Evolutionary conservation across 2,113 vertebrate genomes (phyloP), one percentile per base, ranked within the genome.

Genomic region (Hyla sarda): DNA sequence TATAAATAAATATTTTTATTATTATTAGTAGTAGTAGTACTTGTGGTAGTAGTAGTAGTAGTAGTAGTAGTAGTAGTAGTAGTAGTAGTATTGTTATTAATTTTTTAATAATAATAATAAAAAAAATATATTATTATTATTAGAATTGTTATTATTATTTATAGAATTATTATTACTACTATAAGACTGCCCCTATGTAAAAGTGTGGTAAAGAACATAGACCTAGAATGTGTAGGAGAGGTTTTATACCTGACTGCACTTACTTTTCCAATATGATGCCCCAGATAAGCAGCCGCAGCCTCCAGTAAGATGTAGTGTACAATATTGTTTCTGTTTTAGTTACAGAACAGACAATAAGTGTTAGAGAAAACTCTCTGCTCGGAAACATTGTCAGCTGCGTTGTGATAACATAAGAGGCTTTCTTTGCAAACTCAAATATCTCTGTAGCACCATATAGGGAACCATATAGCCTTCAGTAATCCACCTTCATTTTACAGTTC

Each of bases 401-500:
- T 41, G 11, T 0, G 65, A 74, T 84, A 84, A 58, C 52, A 84
- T 65, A 47, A 84, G 41, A 58, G 67, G 71, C 56, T 76, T 77
- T 74, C 30, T 60, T 52, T 50, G 83, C 72, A 45, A 52, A 77
- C 28, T 50, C 37, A n/a, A 48, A 45, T 65, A 50, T 62, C 19
- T 41, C 9, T 32, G 58, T 76, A 76, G 37, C 73, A 76, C 52
- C 23, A 41, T 34, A 47, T 69, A 37, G 30, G 75, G 32, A 67
- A 50, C 28, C 19, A 41, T 37, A 54, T 54, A 71, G 47, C 75
- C 73, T 67, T 77, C 8, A 85, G 83, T 79, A 79, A 85, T 79
- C 54, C 50, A 28, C 5, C 60, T 79, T 79, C 25, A 78, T 85
- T 78, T 54, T 47, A 85, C 58, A 85, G 45, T 54, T 77, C 56